Percentiles rank a stretch among this genome's conserved stretches.
Conservation (phyloP, 37 sponge, comb jelly and placozoan species). For the Ephydatia muelleri region DNA sequence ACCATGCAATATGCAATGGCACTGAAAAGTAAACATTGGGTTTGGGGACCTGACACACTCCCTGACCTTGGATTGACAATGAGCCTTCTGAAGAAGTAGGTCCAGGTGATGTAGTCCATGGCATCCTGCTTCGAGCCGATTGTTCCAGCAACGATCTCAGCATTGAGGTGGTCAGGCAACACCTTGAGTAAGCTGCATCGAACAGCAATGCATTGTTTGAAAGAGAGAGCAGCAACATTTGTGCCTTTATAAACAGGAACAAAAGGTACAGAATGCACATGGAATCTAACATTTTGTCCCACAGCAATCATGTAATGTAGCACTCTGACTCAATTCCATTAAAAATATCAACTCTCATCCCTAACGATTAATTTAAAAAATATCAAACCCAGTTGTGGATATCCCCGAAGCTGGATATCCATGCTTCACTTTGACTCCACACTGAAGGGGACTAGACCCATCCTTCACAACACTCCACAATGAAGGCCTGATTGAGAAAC, state of each 20-base stretch:
- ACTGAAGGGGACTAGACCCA: too few relatives aligned
- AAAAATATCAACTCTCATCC: too few relatives aligned
- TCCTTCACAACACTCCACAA: too few relatives aligned
- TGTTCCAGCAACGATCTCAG: conserved; percentile 97
- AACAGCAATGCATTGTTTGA: not conserved
- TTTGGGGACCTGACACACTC: not conserved
- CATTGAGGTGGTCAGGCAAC: conserved; percentile 94
- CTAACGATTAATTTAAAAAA: too few relatives aligned
- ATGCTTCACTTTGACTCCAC: too few relatives aligned
- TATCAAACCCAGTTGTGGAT: too few relatives aligned
- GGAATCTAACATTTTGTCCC: not conserved
- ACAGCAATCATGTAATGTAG: not conserved
- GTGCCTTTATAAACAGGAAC: not conserved
- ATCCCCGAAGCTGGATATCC: not conserved
- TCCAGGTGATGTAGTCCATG: conserved; percentile 98
- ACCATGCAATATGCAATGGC: too few relatives aligned
- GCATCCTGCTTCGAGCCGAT: conserved; percentile 92
- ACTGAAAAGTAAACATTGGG: not conserved
- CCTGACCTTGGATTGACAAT: conserved; percentile 85
- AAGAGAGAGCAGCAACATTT: not conserved
- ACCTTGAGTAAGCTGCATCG: conserved; percentile 81
- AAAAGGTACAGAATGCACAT: not conserved
- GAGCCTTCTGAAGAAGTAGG: conserved; percentile 96
- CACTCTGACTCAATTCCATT: not conserved
- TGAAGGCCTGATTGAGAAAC: too few relatives aligned